Percentiles rank a stretch among this genome's conserved stretches.
Conservation (phyloP, 2,113 vertebrate genomes). For the Telmatochromis sp. region DNA sequence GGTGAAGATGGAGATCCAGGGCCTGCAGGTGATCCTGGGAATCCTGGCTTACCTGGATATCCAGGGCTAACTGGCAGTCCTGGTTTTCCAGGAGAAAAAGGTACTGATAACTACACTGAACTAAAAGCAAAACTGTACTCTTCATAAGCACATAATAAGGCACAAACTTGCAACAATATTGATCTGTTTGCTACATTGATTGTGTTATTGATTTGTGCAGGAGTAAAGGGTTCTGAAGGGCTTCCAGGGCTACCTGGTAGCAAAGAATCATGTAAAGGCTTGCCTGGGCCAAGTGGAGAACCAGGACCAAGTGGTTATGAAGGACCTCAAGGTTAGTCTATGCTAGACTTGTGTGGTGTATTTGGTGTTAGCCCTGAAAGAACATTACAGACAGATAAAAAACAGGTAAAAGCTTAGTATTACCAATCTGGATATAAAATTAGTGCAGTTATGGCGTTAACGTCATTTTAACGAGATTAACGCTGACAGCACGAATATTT, state of each 20-base stretch:
- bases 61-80: conserved; percentile 61
- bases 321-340: conserved; percentile 49
- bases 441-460: background rate
- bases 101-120: background rate
- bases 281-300: conserved; percentile 2
- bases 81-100: conserved; percentile 39
- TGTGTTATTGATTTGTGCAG: background rate
- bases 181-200: background rate
- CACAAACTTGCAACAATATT: background rate
- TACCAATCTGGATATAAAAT: background rate
- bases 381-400: background rate
- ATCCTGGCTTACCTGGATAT: conserved; percentile 49
- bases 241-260: conserved; percentile 16
- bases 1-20: conserved; percentile 46
- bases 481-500: background rate
- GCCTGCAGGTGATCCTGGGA: conserved; percentile 62
- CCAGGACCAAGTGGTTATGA: conserved; percentile 34
- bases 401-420: background rate
- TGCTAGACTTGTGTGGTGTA: background rate
- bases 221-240: conserved; percentile 37
- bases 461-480: background rate
- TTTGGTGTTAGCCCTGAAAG: background rate
- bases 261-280: conserved; percentile 3
- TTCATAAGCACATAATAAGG: background rate
- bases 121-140: background rate